Conservation (phyloP, 2,113 vertebrate species). For the Regulus satrapa region DNA sequence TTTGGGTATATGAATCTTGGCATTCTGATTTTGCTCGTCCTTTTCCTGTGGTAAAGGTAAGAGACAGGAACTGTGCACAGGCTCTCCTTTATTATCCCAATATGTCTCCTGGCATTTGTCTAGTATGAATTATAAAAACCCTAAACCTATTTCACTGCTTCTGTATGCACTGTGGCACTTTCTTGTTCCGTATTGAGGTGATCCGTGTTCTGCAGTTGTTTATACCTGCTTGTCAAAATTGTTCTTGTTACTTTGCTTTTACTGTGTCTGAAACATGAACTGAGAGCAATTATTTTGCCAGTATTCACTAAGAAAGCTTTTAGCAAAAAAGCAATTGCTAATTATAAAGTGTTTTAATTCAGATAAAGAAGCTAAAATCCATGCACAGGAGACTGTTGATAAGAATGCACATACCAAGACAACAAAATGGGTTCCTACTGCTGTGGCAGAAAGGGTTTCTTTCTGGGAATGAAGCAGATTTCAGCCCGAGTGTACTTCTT, state of each 20-base stretch:
- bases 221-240: not conserved
- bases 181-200: not conserved
- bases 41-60: not conserved
- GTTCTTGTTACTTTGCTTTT: not conserved
- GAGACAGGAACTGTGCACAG: not conserved
- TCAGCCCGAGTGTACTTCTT: not conserved
- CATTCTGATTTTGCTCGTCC: not conserved
- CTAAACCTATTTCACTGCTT: not conserved
- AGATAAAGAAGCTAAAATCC: not conserved
- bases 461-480: not conserved
- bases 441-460: not conserved
- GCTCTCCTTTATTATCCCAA: not conserved
- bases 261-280: not conserved
- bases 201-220: not conserved
- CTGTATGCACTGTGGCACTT: not conserved
- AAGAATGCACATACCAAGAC: not conserved
- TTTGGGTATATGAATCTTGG: not conserved
- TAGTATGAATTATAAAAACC: not conserved
- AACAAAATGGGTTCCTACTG: not conserved
- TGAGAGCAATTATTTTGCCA: not conserved
- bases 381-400: not conserved
- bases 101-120: not conserved
- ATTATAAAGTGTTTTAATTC: not conserved
- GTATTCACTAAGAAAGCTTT: not conserved
- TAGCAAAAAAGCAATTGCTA: not conserved